phyloP scores from a whole-genome alignment of 2,797 vertebrate genomes.

The Schizothorax lantsangensis region DNA sequence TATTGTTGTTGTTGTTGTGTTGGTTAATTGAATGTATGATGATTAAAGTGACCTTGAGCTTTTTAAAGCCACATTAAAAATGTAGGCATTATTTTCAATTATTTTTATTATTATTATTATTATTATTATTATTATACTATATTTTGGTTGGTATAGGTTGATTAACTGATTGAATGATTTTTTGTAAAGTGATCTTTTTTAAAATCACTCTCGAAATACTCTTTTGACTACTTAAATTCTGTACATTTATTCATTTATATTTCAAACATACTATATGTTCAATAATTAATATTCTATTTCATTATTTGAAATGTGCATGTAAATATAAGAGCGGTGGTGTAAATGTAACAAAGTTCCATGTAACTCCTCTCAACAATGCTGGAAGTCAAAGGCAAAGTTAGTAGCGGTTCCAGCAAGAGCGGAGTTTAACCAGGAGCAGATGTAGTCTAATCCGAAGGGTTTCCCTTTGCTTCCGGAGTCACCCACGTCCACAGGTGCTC shows the following conservation, averaged over 20 bases:
- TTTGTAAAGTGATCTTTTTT: background rate
- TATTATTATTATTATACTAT: background rate
- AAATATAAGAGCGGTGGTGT: conserved; percentile 23
- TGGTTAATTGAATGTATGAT: background rate
- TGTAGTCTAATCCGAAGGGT: conserved; percentile 60
- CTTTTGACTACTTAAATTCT: background rate
- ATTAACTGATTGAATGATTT: background rate
- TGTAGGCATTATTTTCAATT: background rate
- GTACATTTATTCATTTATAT: background rate
- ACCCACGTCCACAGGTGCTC: conserved; percentile 64
- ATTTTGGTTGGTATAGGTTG: background rate
- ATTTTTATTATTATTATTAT: no score
- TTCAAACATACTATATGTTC: background rate
- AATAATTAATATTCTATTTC: no score
- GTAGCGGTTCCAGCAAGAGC: conserved; percentile 57
- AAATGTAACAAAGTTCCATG: conserved; percentile 13
- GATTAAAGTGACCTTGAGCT: background rate
- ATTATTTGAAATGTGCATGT: background rate
- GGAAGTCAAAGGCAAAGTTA: conserved; percentile 54
- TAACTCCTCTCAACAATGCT: conserved; percentile 31
- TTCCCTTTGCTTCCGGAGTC: conserved; percentile 61
- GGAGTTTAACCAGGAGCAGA: conserved; percentile 63
- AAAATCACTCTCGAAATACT: background rate
- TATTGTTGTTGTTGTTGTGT: background rate
- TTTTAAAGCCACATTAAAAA: background rate